phyloP scores from a whole-genome alignment of 2,888 invertebrate species.

The Prenolepis imparis region DNA sequence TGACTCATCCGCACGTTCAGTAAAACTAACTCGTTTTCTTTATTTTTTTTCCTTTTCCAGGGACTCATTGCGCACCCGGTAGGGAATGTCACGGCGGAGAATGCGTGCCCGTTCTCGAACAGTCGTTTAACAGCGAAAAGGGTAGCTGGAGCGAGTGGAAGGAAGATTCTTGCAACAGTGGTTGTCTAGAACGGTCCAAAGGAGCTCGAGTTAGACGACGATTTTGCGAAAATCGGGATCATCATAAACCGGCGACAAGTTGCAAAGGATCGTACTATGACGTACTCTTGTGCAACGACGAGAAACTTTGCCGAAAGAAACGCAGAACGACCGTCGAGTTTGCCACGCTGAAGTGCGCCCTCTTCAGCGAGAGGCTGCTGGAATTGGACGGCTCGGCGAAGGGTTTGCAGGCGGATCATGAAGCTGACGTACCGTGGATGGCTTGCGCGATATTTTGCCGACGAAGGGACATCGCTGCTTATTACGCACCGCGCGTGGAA shows the following conservation, averaged over 20 bases:
- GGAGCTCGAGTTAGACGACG: slow-evolving; percentile 89
- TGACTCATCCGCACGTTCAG: no score
- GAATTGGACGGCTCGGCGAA: slow-evolving; percentile 90
- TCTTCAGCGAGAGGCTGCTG: slow-evolving; percentile 89
- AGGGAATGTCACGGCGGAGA: slow-evolving; percentile 87
- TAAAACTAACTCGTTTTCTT: background rate
- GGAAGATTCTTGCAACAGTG: slow-evolving; percentile 89
- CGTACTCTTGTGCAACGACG: slow-evolving; percentile 90
- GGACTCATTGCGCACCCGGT: slow-evolving; percentile 89
- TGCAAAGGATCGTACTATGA: slow-evolving; percentile 90
- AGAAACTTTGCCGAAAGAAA: slow-evolving; percentile 88
- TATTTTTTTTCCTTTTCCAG: background rate
- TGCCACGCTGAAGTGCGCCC: slow-evolving; percentile 89
- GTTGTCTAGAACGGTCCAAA: slow-evolving; percentile 89
- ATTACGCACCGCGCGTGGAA: slow-evolving; percentile 92
- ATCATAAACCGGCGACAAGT: slow-evolving; percentile 83
- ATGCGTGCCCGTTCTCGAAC: slow-evolving; percentile 76
- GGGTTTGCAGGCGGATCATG: slow-evolving; percentile 92
- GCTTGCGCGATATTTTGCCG: slow-evolving; percentile 93
- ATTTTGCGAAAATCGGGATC: slow-evolving; percentile 87
- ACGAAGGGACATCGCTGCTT: slow-evolving; percentile 89
- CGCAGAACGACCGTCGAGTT: slow-evolving; percentile 88
- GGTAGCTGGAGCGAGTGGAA: slow-evolving; percentile 91
- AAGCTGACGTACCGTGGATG: slow-evolving; percentile 92
- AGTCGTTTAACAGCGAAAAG: slow-evolving; percentile 75